Percentiles rank a stretch among this genome's conserved stretches.
Conservation (phyloP, 2,113 vertebrate species). For the Megaceryle maxima region DNA sequence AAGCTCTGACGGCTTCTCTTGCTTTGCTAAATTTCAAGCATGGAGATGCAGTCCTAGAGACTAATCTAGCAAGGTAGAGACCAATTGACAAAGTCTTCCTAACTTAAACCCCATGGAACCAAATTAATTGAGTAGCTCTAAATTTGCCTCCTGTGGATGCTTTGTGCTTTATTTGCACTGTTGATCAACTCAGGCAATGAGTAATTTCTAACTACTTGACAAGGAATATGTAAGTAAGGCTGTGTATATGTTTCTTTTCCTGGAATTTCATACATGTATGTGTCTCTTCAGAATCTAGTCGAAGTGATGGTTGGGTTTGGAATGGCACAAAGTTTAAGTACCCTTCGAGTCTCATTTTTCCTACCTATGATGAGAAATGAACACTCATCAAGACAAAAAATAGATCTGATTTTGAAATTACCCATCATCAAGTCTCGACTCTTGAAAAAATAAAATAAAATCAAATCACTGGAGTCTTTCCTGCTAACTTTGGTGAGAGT, state of each 20-base stretch:
- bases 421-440: not conserved
- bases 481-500: not conserved
- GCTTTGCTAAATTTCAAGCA: not conserved
- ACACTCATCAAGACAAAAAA: not conserved
- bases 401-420: not conserved
- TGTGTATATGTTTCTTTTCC: not conserved
- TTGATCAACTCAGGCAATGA: slow-evolving; percentile 32
- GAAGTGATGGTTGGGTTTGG: not conserved
- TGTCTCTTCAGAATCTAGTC: not conserved
- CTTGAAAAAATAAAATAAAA: not conserved
- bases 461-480: not conserved
- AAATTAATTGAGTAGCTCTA: slow-evolving; percentile 47
- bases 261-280: not conserved
- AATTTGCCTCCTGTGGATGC: slow-evolving; percentile 46
- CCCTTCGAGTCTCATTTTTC: not conserved
- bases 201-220: slow-evolving; percentile 33
- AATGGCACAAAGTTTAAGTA: not conserved
- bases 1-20: not conserved
- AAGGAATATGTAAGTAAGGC: not conserved
- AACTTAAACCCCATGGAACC: slow-evolving; percentile 10
- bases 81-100: not conserved
- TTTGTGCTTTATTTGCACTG: slow-evolving; percentile 39
- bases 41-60: not conserved
- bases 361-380: not conserved
- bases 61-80: not conserved